A percentile compares a stretch with the other conserved stretches of the same genome.
Evolutionary conservation across 1,140 invertebrate genomes (phyloP).

Genomic region (Homalodisca vitripennis): DNA sequence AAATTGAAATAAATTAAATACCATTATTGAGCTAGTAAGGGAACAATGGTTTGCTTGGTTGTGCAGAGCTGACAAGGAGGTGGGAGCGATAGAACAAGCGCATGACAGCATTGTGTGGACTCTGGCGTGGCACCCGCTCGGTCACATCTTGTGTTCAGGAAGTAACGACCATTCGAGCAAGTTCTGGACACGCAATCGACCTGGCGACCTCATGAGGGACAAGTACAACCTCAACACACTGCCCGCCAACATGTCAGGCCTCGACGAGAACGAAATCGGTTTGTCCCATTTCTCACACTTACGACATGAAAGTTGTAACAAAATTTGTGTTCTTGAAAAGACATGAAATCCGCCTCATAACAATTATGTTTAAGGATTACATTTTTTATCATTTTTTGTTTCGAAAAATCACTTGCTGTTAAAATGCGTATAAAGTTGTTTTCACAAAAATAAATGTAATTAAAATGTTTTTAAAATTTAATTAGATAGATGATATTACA

Average conservation of each 20-base stretch:
- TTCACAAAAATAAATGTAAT: too few relatives aligned
- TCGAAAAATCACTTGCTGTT: too few relatives aligned
- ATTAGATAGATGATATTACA: too few relatives aligned
- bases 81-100: constrained; percentile 96
- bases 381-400: too few relatives aligned
- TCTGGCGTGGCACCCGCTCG: constrained; percentile 97
- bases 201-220: constrained; percentile 97
- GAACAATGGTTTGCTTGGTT: too few relatives aligned
- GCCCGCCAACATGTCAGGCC: constrained; percentile 67
- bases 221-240: constrained; percentile 95
- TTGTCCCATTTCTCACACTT: constrained; percentile 32
- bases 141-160: constrained; percentile 97
- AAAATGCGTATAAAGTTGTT: too few relatives aligned
- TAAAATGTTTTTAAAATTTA: too few relatives aligned
- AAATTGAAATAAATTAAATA: background rate
- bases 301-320: too few relatives aligned
- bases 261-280: constrained; percentile 73
- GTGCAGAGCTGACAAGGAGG: constrained; percentile 91
- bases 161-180: constrained; percentile 98
- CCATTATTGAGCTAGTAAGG: background rate
- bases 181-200: constrained; percentile 98
- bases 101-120: constrained; percentile 99
- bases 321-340: too few relatives aligned
- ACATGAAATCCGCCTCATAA: background rate
- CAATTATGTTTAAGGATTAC: background rate